A percentile compares a stretch with the other conserved stretches of the same genome.
phyloP scores from a whole-genome alignment of 2,888 invertebrate genomes.

The Steinernema carpocapsae region DNA sequence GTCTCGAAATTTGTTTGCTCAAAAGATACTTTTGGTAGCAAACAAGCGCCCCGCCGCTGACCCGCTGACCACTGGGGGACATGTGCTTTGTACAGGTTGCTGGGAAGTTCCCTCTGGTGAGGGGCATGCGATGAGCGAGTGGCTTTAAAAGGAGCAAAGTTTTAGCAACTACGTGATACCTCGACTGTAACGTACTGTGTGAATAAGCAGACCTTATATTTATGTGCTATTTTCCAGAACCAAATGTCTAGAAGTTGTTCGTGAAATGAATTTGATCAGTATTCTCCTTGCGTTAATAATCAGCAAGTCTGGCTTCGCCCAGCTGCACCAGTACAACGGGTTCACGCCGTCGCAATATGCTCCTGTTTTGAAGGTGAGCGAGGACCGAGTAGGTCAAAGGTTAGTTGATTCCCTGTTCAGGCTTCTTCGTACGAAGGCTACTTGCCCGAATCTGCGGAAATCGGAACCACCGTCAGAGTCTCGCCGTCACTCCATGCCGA shows the following conservation, averaged over 20 bases:
- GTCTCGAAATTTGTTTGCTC: slow-evolving; percentile 31
- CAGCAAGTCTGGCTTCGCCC: not conserved
- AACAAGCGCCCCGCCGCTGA: slow-evolving; percentile 2
- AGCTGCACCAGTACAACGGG: not conserved
- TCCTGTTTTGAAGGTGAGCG: slow-evolving; percentile 45
- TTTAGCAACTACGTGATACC: too few species aligned
- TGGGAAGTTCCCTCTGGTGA: too few species aligned
- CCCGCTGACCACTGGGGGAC: too few species aligned
- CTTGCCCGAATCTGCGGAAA: slow-evolving; percentile 62
- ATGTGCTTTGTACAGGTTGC: too few species aligned
- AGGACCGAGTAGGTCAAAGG: not conserved
- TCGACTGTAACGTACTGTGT: too few species aligned
- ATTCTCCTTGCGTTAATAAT: too few species aligned
- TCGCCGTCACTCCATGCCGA: slow-evolving; percentile 58
- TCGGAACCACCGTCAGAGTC: slow-evolving; percentile 66
- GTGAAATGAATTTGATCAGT: too few species aligned
- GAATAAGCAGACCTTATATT: too few species aligned
- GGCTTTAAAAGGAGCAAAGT: too few species aligned
- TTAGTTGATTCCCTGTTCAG: slow-evolving; percentile 45
- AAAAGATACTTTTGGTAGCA: slow-evolving; percentile 33
- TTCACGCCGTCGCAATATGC: slow-evolving; percentile 41
- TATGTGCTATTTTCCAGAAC: too few species aligned
- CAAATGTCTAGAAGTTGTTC: too few species aligned
- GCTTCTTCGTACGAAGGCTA: slow-evolving; percentile 65
- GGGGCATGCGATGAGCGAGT: too few species aligned